phyloP scores from a whole-genome alignment of 2,888 invertebrate genomes.

The Mystacides longicornis region DNA sequence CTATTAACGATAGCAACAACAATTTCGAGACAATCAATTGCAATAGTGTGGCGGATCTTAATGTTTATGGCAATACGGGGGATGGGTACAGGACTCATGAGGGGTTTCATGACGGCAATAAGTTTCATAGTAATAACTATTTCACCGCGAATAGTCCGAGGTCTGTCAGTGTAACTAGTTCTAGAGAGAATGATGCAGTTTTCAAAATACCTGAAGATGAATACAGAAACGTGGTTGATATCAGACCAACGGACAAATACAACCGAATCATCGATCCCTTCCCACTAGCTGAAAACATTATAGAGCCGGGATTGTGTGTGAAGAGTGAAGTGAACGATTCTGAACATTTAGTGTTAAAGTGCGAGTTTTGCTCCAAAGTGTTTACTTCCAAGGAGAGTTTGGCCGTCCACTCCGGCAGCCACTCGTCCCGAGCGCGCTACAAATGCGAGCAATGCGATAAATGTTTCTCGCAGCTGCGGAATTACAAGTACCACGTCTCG shows the following conservation, averaged over 20 bases:
- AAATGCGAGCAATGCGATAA: slow-evolving; percentile 68
- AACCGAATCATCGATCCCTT: background rate
- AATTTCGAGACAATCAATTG: background rate
- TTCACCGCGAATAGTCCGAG: background rate
- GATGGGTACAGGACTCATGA: background rate
- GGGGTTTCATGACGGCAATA: background rate
- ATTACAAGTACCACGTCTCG: slow-evolving; percentile 77
- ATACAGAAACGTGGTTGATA: slow-evolving; percentile 26
- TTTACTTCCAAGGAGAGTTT: slow-evolving; percentile 33
- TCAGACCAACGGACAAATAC: background rate
- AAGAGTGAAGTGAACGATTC: slow-evolving; percentile 2
- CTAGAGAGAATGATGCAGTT: background rate
- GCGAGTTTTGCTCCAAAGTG: slow-evolving; percentile 34
- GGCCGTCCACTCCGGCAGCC: slow-evolving; percentile 28
- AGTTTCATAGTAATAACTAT: background rate
- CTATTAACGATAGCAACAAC: slow-evolving; percentile 11
- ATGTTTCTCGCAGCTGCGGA: slow-evolving; percentile 73
- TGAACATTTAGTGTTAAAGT: slow-evolving; percentile 32
- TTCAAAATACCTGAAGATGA: slow-evolving; percentile 32
- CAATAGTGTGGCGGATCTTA: background rate
- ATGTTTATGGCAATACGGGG: background rate
- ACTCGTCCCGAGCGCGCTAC: slow-evolving; percentile 20
- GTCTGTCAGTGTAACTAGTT: background rate
- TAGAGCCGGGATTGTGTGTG: background rate
- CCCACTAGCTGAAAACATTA: background rate